Evolutionary conservation across 2,888 invertebrate species (phyloP).

Genomic region (Parasteatoda lunata): DNA sequence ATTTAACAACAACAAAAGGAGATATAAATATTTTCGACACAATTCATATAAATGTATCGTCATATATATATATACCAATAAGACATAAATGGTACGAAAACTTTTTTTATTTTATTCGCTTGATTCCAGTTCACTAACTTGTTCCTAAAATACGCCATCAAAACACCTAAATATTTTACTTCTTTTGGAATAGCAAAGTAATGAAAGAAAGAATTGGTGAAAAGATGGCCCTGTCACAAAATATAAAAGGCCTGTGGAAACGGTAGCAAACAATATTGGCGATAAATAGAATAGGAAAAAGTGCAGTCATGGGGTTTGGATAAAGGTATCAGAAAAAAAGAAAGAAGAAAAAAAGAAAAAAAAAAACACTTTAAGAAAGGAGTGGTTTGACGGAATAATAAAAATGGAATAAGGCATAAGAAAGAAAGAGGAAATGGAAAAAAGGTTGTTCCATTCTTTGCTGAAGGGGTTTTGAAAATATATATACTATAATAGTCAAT

Average conservation of each 20-base stretch:
- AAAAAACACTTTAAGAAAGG: neutral
- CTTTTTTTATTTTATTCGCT: too few relatives aligned
- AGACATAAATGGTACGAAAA: too few relatives aligned
- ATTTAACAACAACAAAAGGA: too few relatives aligned
- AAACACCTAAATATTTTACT: neutral
- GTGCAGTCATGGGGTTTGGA: neutral
- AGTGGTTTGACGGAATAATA: constrained; percentile 1
- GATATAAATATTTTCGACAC: too few relatives aligned
- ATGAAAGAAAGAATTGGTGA: constrained; percentile 3
- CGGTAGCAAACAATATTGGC: constrained; percentile 2
- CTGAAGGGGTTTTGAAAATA: neutral
- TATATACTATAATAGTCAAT: neutral
- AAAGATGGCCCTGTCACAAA: neutral
- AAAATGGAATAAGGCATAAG: neutral
- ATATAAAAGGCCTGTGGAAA: neutral
- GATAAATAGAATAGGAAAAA: neutral
- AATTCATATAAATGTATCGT: too few relatives aligned
- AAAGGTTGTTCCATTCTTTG: neutral
- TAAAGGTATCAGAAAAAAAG: neutral
- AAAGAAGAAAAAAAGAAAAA: neutral
- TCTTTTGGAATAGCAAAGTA: neutral
- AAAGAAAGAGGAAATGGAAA: neutral
- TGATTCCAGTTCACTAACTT: neutral
- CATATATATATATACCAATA: too few relatives aligned
- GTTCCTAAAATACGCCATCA: neutral